Conservation (phyloP, 2,113 vertebrate species). For the Leuciscus idus region DNA sequence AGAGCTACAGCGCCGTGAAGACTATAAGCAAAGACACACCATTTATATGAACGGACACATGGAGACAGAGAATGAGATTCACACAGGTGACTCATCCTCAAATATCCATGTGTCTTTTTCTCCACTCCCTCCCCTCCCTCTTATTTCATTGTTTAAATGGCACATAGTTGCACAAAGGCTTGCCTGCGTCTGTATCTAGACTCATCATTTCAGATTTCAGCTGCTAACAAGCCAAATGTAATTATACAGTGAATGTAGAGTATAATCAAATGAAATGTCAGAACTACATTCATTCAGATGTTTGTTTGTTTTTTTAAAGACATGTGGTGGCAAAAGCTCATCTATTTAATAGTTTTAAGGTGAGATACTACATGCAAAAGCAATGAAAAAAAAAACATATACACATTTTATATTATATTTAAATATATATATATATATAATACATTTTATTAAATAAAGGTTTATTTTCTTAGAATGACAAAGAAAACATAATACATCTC, state of each 20-base stretch:
- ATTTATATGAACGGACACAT: conserved; percentile 11
- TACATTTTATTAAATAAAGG: background rate
- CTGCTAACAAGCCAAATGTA: background rate
- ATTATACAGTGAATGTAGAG: background rate
- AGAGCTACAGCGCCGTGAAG: background rate
- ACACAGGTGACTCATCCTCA: conserved; percentile 35
- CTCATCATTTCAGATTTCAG: background rate
- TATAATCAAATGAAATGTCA: background rate
- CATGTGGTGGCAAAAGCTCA: background rate
- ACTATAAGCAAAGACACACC: conserved; percentile 10
- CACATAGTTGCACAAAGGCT: conserved; percentile 4
- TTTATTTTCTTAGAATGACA: background rate
- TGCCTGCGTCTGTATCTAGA: background rate
- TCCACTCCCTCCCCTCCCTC: background rate
- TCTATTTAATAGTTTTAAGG: background rate
- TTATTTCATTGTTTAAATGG: background rate
- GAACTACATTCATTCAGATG: background rate
- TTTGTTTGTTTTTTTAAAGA: background rate
- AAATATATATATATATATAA: background rate
- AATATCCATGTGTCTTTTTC: background rate
- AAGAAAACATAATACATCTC: background rate
- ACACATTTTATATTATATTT: background rate
- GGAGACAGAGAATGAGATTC: background rate
- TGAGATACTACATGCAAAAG: background rate
- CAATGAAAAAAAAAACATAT: background rate